These are phyloP conservation scores for Phoeniculus purpureus DNA, from an alignment of 2,797 vertebrate genomes.

Conservation along the genomic window DNA sequence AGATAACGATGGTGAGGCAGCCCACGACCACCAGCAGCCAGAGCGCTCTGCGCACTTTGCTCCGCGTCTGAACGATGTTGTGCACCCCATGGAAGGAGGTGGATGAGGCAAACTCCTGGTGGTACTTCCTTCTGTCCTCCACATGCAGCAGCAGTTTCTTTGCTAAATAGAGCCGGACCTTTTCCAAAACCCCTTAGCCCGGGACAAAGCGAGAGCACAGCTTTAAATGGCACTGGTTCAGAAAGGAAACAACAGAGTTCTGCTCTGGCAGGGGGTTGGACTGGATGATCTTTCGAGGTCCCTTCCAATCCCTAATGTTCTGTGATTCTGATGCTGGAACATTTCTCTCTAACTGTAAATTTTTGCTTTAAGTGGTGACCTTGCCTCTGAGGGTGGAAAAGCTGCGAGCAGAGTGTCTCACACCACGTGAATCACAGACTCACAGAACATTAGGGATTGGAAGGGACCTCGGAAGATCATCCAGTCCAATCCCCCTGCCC, in stretches of 20 bases:
- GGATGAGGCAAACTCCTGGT: conserved; percentile 73
- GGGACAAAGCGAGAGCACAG: neutral
- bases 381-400: neutral
- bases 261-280: no score
- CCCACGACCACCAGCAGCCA: conserved; percentile 71
- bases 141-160: conserved; percentile 60
- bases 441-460: no score
- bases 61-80: conserved; percentile 61
- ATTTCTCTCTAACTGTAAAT: neutral
- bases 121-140: conserved; percentile 69
- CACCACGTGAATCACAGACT: neutral
- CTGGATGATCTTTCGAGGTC: no score
- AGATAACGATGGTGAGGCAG: conserved; percentile 53
- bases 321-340: neutral
- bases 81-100: conserved; percentile 79
- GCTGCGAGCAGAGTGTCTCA: neutral
- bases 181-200: conserved; percentile 68
- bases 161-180: conserved; percentile 60
- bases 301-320: no score
- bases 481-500: no score
- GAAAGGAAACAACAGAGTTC: neutral
- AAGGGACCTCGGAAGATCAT: no score
- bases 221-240: neutral
- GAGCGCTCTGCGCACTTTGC: conserved; percentile 57
- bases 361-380: neutral